Percentiles rank a stretch among this genome's conserved stretches.
Evolutionary conservation across 2,888 invertebrate species (phyloP).

Genomic region (Hoplodrina blanda): DNA sequence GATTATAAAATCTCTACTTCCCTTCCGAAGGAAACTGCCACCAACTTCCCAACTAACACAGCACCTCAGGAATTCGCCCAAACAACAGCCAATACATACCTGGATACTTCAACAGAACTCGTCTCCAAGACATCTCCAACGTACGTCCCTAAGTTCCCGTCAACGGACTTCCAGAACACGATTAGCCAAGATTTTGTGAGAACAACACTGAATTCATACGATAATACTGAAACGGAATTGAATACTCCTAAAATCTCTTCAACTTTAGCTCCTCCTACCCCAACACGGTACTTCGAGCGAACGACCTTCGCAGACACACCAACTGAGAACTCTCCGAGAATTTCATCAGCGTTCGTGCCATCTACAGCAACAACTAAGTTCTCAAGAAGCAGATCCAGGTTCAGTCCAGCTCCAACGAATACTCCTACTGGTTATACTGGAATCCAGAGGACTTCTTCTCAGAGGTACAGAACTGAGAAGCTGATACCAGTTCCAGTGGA

Average conservation of each 20-base stretch:
- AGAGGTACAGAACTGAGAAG: slow-evolving; percentile 66
- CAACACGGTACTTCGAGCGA: slow-evolving; percentile 47
- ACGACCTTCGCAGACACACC: slow-evolving; percentile 48
- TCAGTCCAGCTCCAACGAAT: slow-evolving; percentile 20
- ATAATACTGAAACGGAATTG: slow-evolving; percentile 44
- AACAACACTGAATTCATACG: slow-evolving; percentile 48
- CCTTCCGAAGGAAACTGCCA: slow-evolving; percentile 48
- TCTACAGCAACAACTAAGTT: slow-evolving; percentile 50
- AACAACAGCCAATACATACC: slow-evolving; percentile 45
- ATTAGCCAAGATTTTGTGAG: slow-evolving; percentile 47
- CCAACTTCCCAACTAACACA: slow-evolving; percentile 53
- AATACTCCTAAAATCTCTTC: slow-evolving; percentile 53
- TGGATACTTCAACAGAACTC: slow-evolving; percentile 60
- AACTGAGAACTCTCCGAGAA: slow-evolving; percentile 51
- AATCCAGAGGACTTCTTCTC: slow-evolving; percentile 45
- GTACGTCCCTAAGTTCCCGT: slow-evolving; percentile 54
- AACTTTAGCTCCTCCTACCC: slow-evolving; percentile 44
- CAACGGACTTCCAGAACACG: slow-evolving; percentile 52
- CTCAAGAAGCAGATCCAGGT: slow-evolving; percentile 44
- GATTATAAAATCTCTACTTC: slow-evolving; percentile 50
- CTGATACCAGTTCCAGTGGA: slow-evolving; percentile 76
- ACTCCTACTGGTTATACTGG: slow-evolving; percentile 49
- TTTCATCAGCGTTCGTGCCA: slow-evolving; percentile 35
- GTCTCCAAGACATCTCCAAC: slow-evolving; percentile 46
- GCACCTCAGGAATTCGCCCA: slow-evolving; percentile 42